Conservation (phyloP, 1,140 invertebrate species). For the Ceratina calcarata region DNA sequence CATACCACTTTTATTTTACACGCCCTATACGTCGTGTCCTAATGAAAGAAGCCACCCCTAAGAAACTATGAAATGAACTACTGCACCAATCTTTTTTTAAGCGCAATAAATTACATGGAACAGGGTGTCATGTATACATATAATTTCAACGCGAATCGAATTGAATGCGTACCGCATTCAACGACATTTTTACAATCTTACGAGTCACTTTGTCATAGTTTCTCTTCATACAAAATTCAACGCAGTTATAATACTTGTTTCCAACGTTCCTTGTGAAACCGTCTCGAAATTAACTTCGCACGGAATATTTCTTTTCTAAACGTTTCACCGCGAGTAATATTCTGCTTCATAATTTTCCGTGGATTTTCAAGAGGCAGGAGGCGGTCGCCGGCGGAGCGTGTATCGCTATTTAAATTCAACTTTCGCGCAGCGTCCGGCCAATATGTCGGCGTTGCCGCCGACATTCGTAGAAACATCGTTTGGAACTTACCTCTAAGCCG, state of each 20-base stretch:
- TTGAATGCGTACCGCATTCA: too few species aligned
- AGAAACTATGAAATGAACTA: too few species aligned
- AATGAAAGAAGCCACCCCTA: too few species aligned
- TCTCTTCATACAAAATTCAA: not conserved
- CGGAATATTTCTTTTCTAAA: not conserved
- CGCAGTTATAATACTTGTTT: not conserved
- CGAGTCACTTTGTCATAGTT: not conserved
- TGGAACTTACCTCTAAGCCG: not conserved
- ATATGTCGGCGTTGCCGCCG: not conserved
- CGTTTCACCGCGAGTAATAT: constrained; percentile 1
- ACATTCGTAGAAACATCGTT: constrained; percentile 31
- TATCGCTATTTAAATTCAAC: constrained; percentile 8
- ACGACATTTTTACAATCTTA: too few species aligned
- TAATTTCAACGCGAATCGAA: too few species aligned
- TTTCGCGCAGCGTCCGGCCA: not conserved
- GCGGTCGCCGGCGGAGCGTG: not conserved
- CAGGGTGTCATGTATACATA: too few species aligned
- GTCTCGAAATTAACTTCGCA: not conserved
- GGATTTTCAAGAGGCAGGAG: not conserved
- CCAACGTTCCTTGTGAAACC: not conserved
- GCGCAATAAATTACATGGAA: too few species aligned
- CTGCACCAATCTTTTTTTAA: too few species aligned
- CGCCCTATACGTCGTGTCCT: too few species aligned
- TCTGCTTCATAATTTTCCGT: not conserved
- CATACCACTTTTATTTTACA: not conserved